Evolutionary conservation across 37 sponge, comb jelly and placozoan species (phyloP).

Genomic region (Tethya wilhelma): DNA sequence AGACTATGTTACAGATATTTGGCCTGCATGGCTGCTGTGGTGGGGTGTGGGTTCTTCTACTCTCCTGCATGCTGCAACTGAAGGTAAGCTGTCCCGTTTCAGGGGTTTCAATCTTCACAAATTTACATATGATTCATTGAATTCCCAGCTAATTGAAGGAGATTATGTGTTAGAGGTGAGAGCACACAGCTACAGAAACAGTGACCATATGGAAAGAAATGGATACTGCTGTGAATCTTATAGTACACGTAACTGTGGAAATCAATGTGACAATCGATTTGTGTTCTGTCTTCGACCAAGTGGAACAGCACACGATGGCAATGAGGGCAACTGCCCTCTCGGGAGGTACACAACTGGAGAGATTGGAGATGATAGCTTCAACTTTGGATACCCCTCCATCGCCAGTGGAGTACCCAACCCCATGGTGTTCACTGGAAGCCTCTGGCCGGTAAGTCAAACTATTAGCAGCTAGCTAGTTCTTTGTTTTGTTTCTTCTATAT

Average conservation of each 20-base stretch:
- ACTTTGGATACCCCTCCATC: slow-evolving; percentile 13
- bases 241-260: background rate
- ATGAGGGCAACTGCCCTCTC: slow-evolving; percentile 39
- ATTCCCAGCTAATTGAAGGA: no score
- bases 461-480: no score
- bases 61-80: no score
- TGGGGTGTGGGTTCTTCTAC: no score
- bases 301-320: slow-evolving; percentile 25
- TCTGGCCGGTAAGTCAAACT: slow-evolving; percentile 39
- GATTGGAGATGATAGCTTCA: slow-evolving; percentile 41
- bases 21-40: no score
- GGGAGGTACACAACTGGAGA: slow-evolving; percentile 43
- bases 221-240: slow-evolving; percentile 47
- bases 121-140: no score
- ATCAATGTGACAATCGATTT: slow-evolving; percentile 48
- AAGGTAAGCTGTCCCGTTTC: no score
- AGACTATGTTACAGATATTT: no score
- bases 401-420: slow-evolving; percentile 55
- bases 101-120: no score
- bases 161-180: slow-evolving; percentile 14
- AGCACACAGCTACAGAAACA: slow-evolving; percentile 23
- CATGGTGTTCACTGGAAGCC: slow-evolving; percentile 45
- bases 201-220: slow-evolving; percentile 12
- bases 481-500: no score
- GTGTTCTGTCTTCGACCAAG: slow-evolving; percentile 30